Evolutionary conservation across 2,888 invertebrate genomes (phyloP).

Genomic region (Leptarthrus brevirostris): DNA sequence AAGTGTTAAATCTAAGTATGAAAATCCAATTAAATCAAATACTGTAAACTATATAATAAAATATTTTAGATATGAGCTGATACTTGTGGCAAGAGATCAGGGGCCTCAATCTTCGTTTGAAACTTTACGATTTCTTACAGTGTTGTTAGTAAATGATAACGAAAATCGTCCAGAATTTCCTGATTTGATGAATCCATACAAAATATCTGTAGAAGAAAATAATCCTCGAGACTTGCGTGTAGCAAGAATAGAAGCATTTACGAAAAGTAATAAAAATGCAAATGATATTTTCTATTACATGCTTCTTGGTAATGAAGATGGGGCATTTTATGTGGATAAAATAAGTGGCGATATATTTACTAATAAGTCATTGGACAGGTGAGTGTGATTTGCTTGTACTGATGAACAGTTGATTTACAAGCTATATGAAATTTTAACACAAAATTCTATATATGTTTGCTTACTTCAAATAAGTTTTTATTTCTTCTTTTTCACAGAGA

Average conservation of each 20-base stretch:
- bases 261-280: constrained; percentile 79
- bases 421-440: too few relatives aligned
- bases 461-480: too few relatives aligned
- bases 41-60: constrained; percentile 1
- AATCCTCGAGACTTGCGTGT: constrained; percentile 72
- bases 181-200: constrained; percentile 72
- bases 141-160: constrained; percentile 82
- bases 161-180: constrained; percentile 85
- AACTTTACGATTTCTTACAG: constrained; percentile 78
- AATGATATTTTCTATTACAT: constrained; percentile 88
- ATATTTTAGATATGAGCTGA: constrained; percentile 70
- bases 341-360: constrained; percentile 83
- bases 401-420: too few relatives aligned
- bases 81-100: constrained; percentile 84
- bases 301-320: constrained; percentile 80
- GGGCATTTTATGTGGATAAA: constrained; percentile 82
- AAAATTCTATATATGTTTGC: too few relatives aligned
- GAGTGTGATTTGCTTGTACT: constrained; percentile 48
- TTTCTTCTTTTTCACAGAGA: constrained; percentile 72
- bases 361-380: constrained; percentile 82
- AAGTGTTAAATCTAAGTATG: constrained; percentile 71
- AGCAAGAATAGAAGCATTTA: constrained; percentile 68
- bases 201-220: constrained; percentile 80
- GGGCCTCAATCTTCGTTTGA: constrained; percentile 85
- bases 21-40: not conserved